Percentiles rank a stretch among this genome's conserved stretches.
These are phyloP conservation scores for Meghimatium bilineatum DNA, from an alignment of 2,888 invertebrate species.

Conservation along the genomic window DNA sequence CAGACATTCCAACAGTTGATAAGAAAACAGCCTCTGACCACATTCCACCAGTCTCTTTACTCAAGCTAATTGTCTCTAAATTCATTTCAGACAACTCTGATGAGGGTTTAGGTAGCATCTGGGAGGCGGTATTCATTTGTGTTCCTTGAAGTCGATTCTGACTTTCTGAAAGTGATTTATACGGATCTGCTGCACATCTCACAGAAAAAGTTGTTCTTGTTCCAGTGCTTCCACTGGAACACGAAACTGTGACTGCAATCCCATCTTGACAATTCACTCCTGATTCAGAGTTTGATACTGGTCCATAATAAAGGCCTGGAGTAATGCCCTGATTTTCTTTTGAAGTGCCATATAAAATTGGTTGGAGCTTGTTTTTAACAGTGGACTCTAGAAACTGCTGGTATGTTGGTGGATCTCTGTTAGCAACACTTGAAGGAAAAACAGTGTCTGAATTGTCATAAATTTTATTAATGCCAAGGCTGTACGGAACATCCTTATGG, in stretches of 20 bases:
- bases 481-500: background rate
- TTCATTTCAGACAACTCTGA: constrained; percentile 10
- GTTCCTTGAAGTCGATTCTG: no score
- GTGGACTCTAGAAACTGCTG: background rate
- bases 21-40: constrained; percentile 37
- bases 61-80: constrained; percentile 7
- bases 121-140: background rate
- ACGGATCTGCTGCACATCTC: background rate
- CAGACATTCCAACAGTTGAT: background rate
- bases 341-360: background rate
- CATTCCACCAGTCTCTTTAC: constrained; percentile 18
- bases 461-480: background rate
- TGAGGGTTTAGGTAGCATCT: background rate
- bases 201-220: background rate
- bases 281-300: background rate
- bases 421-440: background rate
- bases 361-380: background rate
- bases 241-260: background rate
- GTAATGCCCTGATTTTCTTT: background rate
- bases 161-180: background rate
- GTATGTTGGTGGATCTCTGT: background rate
- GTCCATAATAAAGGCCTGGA: no score
- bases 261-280: background rate
- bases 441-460: background rate
- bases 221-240: background rate